Percentiles rank a stretch among this genome's conserved stretches.
Evolutionary conservation across 1,140 invertebrate species (phyloP).

Genomic region (Drosophila tani): DNA sequence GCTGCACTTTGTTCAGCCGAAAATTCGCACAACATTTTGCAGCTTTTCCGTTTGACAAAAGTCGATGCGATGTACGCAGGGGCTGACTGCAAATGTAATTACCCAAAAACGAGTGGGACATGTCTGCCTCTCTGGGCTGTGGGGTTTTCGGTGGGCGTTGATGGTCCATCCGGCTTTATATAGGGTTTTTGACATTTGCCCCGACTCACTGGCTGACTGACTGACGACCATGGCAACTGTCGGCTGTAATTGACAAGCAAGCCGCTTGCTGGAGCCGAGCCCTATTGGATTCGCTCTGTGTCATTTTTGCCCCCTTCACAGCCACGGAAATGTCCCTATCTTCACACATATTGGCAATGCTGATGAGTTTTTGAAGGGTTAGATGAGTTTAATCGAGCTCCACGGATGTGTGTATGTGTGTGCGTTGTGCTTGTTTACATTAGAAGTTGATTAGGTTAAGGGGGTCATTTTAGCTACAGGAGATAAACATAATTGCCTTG

Average conservation of each 20-base stretch:
- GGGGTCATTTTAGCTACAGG: conserved; percentile 36
- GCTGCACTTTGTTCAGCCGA: conserved; percentile 30
- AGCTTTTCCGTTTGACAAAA: conserved; percentile 71
- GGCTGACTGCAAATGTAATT: conserved; percentile 67
- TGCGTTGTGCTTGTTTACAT: conserved; percentile 16
- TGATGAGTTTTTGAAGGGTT: conserved; percentile 55
- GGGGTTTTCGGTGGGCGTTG: too few species aligned
- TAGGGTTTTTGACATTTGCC: conserved; percentile 45
- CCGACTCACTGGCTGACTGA: conserved; percentile 31
- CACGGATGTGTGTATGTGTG: conserved; percentile 1
- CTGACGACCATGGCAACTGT: conserved; percentile 60
- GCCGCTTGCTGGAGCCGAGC: conserved; percentile 5
- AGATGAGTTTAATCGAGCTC: conserved; percentile 28
- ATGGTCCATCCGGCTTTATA: conserved; percentile 8
- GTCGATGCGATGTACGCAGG: conserved; percentile 50
- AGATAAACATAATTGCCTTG: conserved; percentile 45
- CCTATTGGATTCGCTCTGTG: conserved; percentile 36
- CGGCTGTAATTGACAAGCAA: conserved; percentile 69
- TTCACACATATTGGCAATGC: conserved; percentile 47
- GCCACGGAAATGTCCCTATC: conserved; percentile 16
- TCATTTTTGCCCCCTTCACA: conserved; percentile 1
- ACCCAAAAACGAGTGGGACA: conserved; percentile 62
- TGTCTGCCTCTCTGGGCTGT: conserved; percentile 17
- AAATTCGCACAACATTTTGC: conserved; percentile 70
- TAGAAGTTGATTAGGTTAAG: conserved; percentile 48